A percentile compares a stretch with the other conserved stretches of the same genome.
Evolutionary conservation across 2,888 invertebrate genomes (phyloP).

Genomic region (Leptopterna dolabrata): DNA sequence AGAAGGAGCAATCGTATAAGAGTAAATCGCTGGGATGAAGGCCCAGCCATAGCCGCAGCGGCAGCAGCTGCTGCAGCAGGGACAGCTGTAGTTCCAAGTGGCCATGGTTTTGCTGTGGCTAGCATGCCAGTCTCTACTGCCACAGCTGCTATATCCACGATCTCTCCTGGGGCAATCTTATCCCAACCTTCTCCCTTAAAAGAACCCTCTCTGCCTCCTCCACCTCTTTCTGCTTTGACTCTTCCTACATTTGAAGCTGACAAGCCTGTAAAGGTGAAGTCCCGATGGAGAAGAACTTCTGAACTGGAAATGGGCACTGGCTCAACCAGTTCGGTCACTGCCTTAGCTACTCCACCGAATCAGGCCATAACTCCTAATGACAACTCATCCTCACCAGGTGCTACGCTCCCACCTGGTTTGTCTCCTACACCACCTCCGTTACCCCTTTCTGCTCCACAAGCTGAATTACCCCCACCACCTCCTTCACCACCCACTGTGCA

Average conservation of each 20-base stretch:
- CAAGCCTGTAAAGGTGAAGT: slow-evolving; percentile 83
- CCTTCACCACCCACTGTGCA: background rate
- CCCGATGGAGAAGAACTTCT: slow-evolving; percentile 81
- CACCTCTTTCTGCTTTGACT: slow-evolving; percentile 12
- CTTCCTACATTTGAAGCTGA: slow-evolving; percentile 60
- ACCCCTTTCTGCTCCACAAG: slow-evolving; percentile 18
- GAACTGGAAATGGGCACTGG: slow-evolving; percentile 75
- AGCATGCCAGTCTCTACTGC: background rate
- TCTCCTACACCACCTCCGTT: slow-evolving; percentile 55
- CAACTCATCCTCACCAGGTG: slow-evolving; percentile 29
- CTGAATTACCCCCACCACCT: slow-evolving; percentile 3
- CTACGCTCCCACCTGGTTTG: slow-evolving; percentile 19
- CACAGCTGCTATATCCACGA: background rate
- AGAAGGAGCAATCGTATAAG: slow-evolving; percentile 51
- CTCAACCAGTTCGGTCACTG: background rate
- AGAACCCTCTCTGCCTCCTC: background rate
- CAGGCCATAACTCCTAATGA: background rate
- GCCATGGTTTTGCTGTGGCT: background rate
- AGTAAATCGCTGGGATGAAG: slow-evolving; percentile 52
- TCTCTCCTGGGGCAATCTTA: background rate
- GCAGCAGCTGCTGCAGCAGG: slow-evolving; percentile 11
- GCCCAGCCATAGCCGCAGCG: slow-evolving; percentile 25
- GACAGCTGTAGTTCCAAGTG: background rate
- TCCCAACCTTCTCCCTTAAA: background rate
- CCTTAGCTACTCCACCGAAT: background rate